Percentiles rank a stretch among this genome's conserved stretches.
Conservation (phyloP, 2,888 invertebrate genomes). For the Pheosia gnoma region DNA sequence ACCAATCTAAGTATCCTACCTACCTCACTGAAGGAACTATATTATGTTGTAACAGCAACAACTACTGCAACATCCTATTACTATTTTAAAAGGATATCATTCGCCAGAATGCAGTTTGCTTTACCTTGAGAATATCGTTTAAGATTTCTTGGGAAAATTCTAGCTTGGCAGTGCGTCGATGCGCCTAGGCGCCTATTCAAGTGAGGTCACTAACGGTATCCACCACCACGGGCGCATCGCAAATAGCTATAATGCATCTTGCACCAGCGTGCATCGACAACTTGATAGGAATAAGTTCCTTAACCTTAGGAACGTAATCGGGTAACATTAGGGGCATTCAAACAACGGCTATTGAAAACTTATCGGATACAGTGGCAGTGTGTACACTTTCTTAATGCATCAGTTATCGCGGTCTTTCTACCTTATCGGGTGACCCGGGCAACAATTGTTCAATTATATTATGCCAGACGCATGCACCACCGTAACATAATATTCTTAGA, state of each 20-base stretch:
- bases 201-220: constrained; percentile 75
- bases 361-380: constrained; percentile 55
- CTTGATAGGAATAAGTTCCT: constrained; percentile 47
- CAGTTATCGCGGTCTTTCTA: constrained; percentile 63
- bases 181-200: constrained; percentile 39
- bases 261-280: constrained; percentile 55
- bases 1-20: background rate
- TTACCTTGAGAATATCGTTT: constrained; percentile 29
- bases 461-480: constrained; percentile 42
- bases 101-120: constrained; percentile 22
- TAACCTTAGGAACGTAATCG: constrained; percentile 60
- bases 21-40: background rate
- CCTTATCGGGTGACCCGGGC: constrained; percentile 75
- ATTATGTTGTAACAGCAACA: constrained; percentile 7
- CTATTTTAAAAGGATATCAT: constrained; percentile 17
- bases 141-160: constrained; percentile 29
- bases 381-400: constrained; percentile 64
- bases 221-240: constrained; percentile 64
- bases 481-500: constrained; percentile 47
- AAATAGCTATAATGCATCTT: constrained; percentile 69
- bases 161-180: constrained; percentile 37
- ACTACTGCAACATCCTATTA: constrained; percentile 29
- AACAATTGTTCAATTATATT: constrained; percentile 54
- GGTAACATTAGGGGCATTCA: constrained; percentile 46
- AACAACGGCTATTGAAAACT: constrained; percentile 55